These are phyloP conservation scores for Drosophila paulistorum DNA, from an alignment of 1,140 invertebrate species.

Conservation along the genomic window DNA sequence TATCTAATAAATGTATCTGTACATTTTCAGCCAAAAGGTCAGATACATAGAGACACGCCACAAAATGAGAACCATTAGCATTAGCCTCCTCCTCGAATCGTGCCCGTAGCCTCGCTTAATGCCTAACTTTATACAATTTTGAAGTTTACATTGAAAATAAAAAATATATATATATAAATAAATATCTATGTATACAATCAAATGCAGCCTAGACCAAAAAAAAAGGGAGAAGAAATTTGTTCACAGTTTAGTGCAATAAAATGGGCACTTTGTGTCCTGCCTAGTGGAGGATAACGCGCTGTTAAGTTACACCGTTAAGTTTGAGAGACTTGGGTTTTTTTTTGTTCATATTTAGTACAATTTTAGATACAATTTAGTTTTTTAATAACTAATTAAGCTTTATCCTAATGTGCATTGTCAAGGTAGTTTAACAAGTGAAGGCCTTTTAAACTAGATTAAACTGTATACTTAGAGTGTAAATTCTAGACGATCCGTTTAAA, in stretches of 20 bases:
- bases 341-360: conserved; percentile 55
- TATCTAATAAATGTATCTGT: conserved; percentile 68
- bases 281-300: conserved; percentile 5
- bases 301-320: conserved; percentile 23
- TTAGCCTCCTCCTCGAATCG: neutral
- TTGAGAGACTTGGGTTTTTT: conserved; percentile 58
- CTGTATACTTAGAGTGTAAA: neutral
- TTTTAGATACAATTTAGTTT: conserved; percentile 39
- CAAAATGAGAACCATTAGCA: conserved; percentile 1
- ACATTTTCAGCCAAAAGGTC: conserved; percentile 54
- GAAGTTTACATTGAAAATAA: neutral
- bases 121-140: conserved; percentile 1
- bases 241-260: conserved; percentile 1
- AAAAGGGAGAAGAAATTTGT: neutral
- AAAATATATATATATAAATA: neutral
- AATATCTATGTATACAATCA: conserved; percentile 20
- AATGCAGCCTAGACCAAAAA: conserved; percentile 79
- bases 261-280: neutral
- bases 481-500: neutral
- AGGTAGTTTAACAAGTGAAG: conserved; percentile 2
- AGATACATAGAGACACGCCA: conserved; percentile 40
- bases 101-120: neutral
- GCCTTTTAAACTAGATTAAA: conserved; percentile 5
- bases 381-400: conserved; percentile 5
- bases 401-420: conserved; percentile 17